Percentiles rank a stretch among this genome's conserved stretches.
phyloP scores from a whole-genome alignment of 2,888 invertebrate species.

The Drosophila mimetica region DNA sequence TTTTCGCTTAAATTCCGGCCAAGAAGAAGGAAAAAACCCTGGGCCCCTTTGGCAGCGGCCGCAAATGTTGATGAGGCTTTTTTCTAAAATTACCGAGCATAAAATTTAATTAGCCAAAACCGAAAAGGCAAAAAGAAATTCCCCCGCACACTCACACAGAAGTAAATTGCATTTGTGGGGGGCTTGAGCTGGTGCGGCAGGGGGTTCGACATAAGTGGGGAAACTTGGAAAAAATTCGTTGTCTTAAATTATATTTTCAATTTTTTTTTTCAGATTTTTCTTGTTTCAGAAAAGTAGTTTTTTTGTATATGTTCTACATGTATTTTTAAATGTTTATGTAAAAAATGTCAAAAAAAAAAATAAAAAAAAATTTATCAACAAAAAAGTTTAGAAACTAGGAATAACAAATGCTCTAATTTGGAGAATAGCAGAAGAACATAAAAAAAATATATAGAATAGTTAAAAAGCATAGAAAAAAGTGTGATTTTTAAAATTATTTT shows the following conservation, averaged over 20 bases:
- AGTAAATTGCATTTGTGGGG: conserved; percentile 70
- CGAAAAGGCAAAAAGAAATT: conserved; percentile 57
- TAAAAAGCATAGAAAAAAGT: too few species aligned
- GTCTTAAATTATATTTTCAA: not conserved
- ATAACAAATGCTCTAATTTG: too few species aligned
- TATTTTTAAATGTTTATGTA: not conserved
- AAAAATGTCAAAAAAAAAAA: too few species aligned
- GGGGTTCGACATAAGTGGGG: conserved; percentile 12
- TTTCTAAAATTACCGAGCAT: conserved; percentile 79
- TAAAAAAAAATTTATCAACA: too few species aligned
- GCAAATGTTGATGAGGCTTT: conserved; percentile 61
- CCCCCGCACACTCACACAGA: conserved; percentile 44
- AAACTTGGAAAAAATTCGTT: not conserved
- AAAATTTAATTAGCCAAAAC: conserved; percentile 80
- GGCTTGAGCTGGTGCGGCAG: not conserved
- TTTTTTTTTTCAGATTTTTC: too few species aligned
- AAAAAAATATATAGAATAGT: too few species aligned
- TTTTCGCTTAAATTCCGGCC: conserved; percentile 36
- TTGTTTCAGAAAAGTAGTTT: too few species aligned
- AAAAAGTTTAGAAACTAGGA: too few species aligned
- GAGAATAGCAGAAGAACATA: too few species aligned
- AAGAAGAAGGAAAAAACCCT: conserved; percentile 11
- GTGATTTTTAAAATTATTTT: too few species aligned
- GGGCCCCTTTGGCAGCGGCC: conserved; percentile 10
- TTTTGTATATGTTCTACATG: too few species aligned